These are phyloP conservation scores for Erethizon dorsatum DNA, from an alignment of 2,797 vertebrate species.

Conservation along the genomic window DNA sequence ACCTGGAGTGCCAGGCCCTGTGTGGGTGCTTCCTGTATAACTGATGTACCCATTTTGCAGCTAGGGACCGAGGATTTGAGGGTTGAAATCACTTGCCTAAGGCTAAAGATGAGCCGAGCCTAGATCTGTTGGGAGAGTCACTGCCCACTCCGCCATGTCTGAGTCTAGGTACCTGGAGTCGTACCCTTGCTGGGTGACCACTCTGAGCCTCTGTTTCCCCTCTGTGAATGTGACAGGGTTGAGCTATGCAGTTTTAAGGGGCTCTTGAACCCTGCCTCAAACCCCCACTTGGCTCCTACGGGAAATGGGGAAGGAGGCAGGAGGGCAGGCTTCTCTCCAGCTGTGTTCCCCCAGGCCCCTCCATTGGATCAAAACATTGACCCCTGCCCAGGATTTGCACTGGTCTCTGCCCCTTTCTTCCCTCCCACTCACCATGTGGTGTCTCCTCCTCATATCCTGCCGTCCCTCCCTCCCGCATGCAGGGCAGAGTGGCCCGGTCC, in stretches of 20 bases:
- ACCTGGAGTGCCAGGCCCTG: accelerated
- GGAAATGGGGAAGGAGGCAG: accelerated
- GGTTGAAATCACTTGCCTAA: not conserved
- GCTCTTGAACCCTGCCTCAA: not conserved
- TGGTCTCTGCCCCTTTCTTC: not conserved
- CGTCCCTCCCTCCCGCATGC: accelerated
- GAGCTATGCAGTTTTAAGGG: too few relatives aligned
- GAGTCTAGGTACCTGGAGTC: not conserved
- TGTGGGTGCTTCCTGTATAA: accelerated
- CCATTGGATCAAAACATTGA: accelerated
- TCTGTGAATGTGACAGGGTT: not conserved
- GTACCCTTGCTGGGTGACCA: not conserved
- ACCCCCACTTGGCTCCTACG: not conserved
- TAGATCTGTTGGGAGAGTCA: not conserved
- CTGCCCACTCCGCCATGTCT: not conserved
- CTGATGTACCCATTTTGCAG: not conserved
- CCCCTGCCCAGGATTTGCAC: not conserved
- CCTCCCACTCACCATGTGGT: accelerated
- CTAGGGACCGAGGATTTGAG: not conserved
- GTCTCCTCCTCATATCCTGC: not conserved
- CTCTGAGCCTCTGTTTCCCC: not conserved
- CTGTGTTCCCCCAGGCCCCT: accelerated
- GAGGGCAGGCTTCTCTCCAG: accelerated
- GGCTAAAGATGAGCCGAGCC: not conserved
- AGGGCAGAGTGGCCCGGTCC: not conserved